These are phyloP conservation scores for Lepilemur ruficaudatus DNA, from an alignment of 2,797 vertebrate genomes.

Conservation along the genomic window DNA sequence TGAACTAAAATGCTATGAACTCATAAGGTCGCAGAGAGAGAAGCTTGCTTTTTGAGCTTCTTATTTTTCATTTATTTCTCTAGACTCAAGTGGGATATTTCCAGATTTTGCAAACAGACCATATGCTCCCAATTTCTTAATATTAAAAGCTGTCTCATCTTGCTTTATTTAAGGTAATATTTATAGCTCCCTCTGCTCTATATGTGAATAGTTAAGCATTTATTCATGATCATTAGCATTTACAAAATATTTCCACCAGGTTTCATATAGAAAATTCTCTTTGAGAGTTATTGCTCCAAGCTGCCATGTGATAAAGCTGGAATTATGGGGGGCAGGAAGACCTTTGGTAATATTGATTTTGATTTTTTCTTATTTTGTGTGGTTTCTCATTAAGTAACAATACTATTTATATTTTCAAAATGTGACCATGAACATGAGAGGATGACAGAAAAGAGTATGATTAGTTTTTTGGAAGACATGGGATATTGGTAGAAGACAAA, in stretches of 20 bases:
- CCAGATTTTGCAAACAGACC: constrained; percentile 21
- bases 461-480: not conserved
- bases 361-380: not conserved
- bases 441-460: not conserved
- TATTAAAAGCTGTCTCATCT: constrained; percentile 56
- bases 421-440: not conserved
- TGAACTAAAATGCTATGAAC: not conserved
- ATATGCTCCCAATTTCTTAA: constrained; percentile 44
- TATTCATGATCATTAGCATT: constrained; percentile 47
- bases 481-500: not conserved
- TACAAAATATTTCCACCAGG: constrained; percentile 37
- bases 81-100: not conserved
- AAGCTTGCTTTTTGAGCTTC: not conserved
- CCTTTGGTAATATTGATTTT: not conserved
- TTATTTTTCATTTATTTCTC: constrained; percentile 1
- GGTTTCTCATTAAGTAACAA: not conserved
- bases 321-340: accelerated
- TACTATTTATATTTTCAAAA: not conserved
- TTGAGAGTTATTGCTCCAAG: constrained; percentile 37
- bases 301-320: not conserved
- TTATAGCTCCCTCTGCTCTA: constrained; percentile 49
- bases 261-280: not conserved
- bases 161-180: constrained; percentile 65
- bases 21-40: not conserved
- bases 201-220: constrained; percentile 50